Conservation (phyloP, 2,113 vertebrate species). For the Uria aalge region DNA sequence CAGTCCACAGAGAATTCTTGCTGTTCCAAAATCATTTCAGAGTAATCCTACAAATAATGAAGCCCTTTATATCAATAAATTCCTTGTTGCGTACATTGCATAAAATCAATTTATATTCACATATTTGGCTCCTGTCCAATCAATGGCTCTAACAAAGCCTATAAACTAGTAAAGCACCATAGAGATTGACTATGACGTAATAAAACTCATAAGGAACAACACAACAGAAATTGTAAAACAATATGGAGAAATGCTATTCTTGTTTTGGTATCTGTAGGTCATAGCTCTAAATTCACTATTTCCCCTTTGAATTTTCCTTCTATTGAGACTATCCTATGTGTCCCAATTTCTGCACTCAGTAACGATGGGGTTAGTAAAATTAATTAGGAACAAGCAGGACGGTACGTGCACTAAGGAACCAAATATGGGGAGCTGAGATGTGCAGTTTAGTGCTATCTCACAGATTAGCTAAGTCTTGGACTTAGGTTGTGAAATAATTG, state of each 20-base stretch:
- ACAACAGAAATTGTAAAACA: slow-evolving; percentile 30
- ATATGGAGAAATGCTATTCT: background rate
- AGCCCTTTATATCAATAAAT: slow-evolving; percentile 52
- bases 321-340: background rate
- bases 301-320: background rate
- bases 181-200: slow-evolving; percentile 24
- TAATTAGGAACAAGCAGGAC: slow-evolving; percentile 45
- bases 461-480: slow-evolving; percentile 29
- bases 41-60: slow-evolving; percentile 64
- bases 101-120: slow-evolving; percentile 71
- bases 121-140: slow-evolving; percentile 35
- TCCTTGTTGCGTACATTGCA: slow-evolving; percentile 38
- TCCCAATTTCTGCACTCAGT: slow-evolving; percentile 23
- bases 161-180: background rate
- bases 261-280: background rate
- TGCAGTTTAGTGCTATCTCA: slow-evolving; percentile 17
- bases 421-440: slow-evolving; percentile 20
- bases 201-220: slow-evolving; percentile 20
- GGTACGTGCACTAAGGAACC: background rate
- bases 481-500: slow-evolving; percentile 39
- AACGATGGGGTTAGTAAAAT: slow-evolving; percentile 56
- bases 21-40: slow-evolving; percentile 56
- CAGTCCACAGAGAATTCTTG: slow-evolving; percentile 14
- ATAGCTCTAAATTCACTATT: slow-evolving; percentile 31
- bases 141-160: slow-evolving; percentile 33